A percentile compares a stretch with the other conserved stretches of the same genome.
Conservation (phyloP, 1,140 invertebrate genomes). For the Mesaphorura yosii region DNA sequence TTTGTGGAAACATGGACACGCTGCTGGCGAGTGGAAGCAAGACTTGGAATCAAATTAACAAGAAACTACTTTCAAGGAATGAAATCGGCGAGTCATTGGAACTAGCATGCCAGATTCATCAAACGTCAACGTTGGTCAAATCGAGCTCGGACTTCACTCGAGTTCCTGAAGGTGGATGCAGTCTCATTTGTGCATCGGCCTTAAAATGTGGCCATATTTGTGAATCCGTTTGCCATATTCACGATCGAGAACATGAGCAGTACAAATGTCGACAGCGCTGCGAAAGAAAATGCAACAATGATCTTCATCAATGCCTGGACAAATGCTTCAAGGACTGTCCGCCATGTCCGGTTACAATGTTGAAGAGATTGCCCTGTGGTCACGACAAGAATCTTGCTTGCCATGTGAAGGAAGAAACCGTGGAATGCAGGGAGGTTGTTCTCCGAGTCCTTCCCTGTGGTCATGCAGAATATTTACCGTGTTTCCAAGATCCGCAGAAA, state of each 20-base stretch:
- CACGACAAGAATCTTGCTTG: constrained; percentile 17
- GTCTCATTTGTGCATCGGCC: constrained; percentile 8
- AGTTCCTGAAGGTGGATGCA: constrained; percentile 28
- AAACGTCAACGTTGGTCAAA: constrained; percentile 25
- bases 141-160: constrained; percentile 15
- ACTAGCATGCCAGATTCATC: constrained; percentile 31
- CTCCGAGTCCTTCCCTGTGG: constrained; percentile 16
- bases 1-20: constrained; percentile 43
- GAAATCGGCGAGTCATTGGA: constrained; percentile 33
- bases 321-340: constrained; percentile 19
- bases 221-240: constrained; percentile 30
- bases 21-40: constrained; percentile 31
- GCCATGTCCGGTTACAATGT: constrained; percentile 17
- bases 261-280: constrained; percentile 23
- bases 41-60: constrained; percentile 32
- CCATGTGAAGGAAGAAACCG: neutral
- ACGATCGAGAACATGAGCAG: constrained; percentile 25
- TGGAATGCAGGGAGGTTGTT: constrained; percentile 13
- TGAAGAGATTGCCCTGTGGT: constrained; percentile 19
- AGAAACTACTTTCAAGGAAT: constrained; percentile 27
- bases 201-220: constrained; percentile 33
- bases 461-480: constrained; percentile 16
- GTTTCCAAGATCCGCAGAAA: constrained; percentile 2
- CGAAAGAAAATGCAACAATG: constrained; percentile 13
- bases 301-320: constrained; percentile 20